Evolutionary conservation across 1,140 invertebrate species (phyloP), one percentile per base, ranked within the genome.

Genomic region (Drosophila tristis): DNA sequence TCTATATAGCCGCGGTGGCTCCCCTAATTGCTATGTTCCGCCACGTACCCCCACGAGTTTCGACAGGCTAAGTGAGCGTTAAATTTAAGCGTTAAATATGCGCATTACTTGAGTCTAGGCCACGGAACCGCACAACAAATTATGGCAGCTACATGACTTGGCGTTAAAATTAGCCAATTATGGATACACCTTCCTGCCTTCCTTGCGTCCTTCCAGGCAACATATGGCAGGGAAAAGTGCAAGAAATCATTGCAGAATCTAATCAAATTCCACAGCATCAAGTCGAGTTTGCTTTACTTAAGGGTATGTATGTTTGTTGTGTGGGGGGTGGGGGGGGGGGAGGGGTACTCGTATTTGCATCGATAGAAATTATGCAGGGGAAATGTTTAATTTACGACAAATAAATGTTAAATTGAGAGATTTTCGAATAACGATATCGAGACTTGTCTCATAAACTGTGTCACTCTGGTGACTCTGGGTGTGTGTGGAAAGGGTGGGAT

Each of bases 391-490:
- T 87, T 87, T 87, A 87, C 84, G 82, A 82, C 78, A 76, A 87
- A 87, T 89, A 87, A 87, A 87, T 87, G 84, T 87, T 87, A 89
- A 87, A 87, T 87, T 87, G 84, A 87, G 82, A 87, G 82, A 87
- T 87, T 87, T 73, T 75, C 67, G 75, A 89, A 80, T 89, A 75
- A 79, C 82, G 82, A 87, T 87, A 87, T 82, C 48, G 56, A 53
- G 58, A 35, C 25, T 31, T 43, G 26, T 54, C 54, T 43, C 74
- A 85, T 86, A 87, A 75, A 78, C 65, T 75, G 80, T 84, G 80
- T 79, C 75, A 84, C 11, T 60, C 35, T 39, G 35, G 4, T 5
- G 26, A 9, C 20, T 20, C 1, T 20, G 20, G 1, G 20, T 20
- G 13, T 39, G 35, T 39, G 35, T 60, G 47, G 48, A 4, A 44